Base-by-base conservation (phyloP, 2,797 vertebrate species). In the Pseudochromis fuscus region DNA sequence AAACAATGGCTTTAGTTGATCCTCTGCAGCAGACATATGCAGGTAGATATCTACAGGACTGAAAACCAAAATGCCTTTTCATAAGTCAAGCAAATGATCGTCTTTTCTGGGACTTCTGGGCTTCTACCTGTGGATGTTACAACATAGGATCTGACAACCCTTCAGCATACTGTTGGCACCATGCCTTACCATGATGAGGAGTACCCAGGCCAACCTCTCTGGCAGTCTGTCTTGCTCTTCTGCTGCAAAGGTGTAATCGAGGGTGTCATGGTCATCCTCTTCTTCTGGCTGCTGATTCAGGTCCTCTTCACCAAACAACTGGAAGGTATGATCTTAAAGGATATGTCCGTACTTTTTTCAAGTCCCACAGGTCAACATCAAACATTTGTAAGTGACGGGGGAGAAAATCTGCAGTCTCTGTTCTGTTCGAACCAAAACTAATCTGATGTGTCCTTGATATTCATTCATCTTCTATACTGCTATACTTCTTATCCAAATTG, bases 231-330 rank as follows among this genome's bases (percentile, higher is more conserved):
- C 77, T 33, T 94, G 64, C 82, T 94, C 56, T 93, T 94, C 83
- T 93, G 89, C 81, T 94, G 92, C 82, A 95, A 94, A 75, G 94
- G 94, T 3, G 89, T 95, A 92, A 94, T 94, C 1, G 93, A 95
- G 71, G 94, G 89, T 42, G 92, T 95, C 79, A 92, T 94, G 62
- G 88, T 94, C 38, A 40, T 94, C 10, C 92, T 95, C 64, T 95
- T 94, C 85, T 82, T 94, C 72, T 95, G 94, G 94, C 91, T 95
- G 2, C 91, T 95, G 59, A 83, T 95, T 49, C 94, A 94, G 78
- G 92, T 94, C 49, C 91, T 95, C 45, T 94, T 95, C 79, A 92
- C 91, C 83, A 94, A 94, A 73, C 91, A 95, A 16, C 79, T 94
- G 46, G 93, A 93, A 92, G 93, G 94, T 95, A 91, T 12, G 75